These are phyloP conservation scores for Pedetes capensis DNA, from an alignment of 2,113 vertebrate genomes.

Conservation along the genomic window DNA sequence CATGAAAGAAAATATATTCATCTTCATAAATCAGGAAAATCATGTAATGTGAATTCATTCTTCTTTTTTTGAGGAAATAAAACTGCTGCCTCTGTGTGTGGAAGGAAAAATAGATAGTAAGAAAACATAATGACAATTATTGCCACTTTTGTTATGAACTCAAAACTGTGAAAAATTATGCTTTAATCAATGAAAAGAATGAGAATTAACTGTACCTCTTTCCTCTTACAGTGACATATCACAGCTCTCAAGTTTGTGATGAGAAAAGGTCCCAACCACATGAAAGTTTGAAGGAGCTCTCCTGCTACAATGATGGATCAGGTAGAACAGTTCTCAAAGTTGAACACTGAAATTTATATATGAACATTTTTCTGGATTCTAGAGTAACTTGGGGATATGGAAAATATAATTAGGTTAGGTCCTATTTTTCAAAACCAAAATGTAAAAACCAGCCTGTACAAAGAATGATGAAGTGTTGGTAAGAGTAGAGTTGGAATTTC, in stretches of 20 bases:
- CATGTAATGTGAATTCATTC: not conserved
- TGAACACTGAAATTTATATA: not conserved
- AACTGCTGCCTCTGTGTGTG: not conserved
- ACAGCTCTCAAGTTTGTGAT: not conserved
- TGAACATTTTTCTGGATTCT: not conserved
- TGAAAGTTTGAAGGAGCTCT: not conserved
- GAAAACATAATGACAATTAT: not conserved
- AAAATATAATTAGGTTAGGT: not conserved
- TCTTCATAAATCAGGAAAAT: not conserved
- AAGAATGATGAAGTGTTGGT: not conserved
- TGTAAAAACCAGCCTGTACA: not conserved
- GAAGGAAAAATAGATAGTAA: not conserved
- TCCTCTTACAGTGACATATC: slow-evolving; percentile 58
- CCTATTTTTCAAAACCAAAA: not conserved
- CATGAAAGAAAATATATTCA: not conserved
- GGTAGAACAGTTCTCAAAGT: not conserved
- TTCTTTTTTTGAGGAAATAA: not conserved
- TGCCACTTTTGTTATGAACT: not conserved
- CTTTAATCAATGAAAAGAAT: not conserved
- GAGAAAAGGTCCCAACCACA: not conserved
- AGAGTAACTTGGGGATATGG: not conserved
- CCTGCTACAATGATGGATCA: not conserved
- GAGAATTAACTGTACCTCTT: not conserved
- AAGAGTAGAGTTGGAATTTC: not conserved
- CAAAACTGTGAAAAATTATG: not conserved